Evolutionary conservation across 2,797 vertebrate genomes (phyloP).

Genomic region (Serranus cabrilla): DNA sequence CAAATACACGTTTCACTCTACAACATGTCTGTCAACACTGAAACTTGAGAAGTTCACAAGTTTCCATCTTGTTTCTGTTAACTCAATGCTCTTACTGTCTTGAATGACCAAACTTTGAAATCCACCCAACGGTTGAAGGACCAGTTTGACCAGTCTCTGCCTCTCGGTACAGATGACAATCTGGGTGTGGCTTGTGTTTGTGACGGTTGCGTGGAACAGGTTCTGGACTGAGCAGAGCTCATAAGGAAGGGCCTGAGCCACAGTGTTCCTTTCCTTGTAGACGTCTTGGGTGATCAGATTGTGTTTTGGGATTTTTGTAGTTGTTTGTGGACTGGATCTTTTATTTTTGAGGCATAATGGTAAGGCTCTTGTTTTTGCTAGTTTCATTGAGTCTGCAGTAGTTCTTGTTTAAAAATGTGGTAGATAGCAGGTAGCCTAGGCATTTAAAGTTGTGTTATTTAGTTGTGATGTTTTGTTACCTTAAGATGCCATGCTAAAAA

Average conservation of each 20-base stretch:
- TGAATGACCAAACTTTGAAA: conserved; percentile 38
- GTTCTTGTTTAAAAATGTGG: conserved; percentile 14
- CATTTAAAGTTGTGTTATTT: background rate
- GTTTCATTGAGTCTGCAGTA: conserved; percentile 9
- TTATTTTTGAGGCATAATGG: conserved; percentile 57
- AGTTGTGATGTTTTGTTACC: background rate
- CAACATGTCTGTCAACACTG: conserved; percentile 5
- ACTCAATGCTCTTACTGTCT: conserved; percentile 24
- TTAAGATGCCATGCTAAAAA: conserved; percentile 2
- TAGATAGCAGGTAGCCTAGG: background rate
- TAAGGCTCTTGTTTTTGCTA: conserved; percentile 57
- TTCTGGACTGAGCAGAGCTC: conserved; percentile 66
- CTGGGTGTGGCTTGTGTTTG: conserved; percentile 63
- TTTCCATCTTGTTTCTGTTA: conserved; percentile 10
- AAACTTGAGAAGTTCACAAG: conserved; percentile 26
- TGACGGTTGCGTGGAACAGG: conserved; percentile 78
- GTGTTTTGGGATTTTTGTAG: conserved; percentile 13
- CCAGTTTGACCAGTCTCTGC: conserved; percentile 76
- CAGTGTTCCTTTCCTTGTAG: conserved; percentile 27
- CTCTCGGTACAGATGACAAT: conserved; percentile 52
- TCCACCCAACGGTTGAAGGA: conserved; percentile 32
- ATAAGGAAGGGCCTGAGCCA: conserved; percentile 51
- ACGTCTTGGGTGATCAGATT: conserved; percentile 10
- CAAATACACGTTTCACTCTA: background rate
- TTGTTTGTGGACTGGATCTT: conserved; percentile 16